Conservation (phyloP, 2,113 vertebrate species). For the Sylvietta virens region DNA sequence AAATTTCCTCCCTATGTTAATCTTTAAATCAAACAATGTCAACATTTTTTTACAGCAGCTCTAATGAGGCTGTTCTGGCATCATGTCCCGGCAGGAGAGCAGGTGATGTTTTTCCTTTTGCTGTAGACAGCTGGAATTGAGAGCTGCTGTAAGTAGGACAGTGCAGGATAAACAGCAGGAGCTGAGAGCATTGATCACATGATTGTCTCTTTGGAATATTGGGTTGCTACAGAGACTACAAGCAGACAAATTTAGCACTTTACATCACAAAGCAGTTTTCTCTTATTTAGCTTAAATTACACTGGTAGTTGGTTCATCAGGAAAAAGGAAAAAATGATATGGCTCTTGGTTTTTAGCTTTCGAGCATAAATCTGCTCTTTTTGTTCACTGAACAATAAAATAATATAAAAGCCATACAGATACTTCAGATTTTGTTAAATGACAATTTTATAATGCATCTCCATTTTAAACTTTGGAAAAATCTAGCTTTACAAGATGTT, state of each 20-base stretch:
- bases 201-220: conserved; percentile 74
- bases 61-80: conserved; percentile 54
- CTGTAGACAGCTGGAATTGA: conserved; percentile 70
- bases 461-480: background rate
- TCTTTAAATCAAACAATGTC: conserved; percentile 50
- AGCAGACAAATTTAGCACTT: conserved; percentile 81
- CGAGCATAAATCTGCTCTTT: background rate
- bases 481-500: background rate
- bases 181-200: conserved; percentile 79
- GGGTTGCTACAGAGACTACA: conserved; percentile 75
- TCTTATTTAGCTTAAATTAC: conserved; percentile 33
- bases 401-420: background rate
- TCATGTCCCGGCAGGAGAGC: conserved; percentile 30
- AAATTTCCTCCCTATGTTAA: background rate
- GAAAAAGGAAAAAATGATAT: background rate
- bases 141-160: conserved; percentile 83
- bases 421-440: background rate
- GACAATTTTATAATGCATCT: background rate
- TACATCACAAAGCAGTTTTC: conserved; percentile 64
- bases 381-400: background rate
- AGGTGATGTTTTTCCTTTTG: conserved; percentile 64
- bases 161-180: conserved; percentile 80
- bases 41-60: conserved; percentile 7
- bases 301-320: conserved; percentile 1
- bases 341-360: background rate